phyloP scores from a whole-genome alignment of 2,113 vertebrate genomes.

The Mesoclemmys tuberculata region DNA sequence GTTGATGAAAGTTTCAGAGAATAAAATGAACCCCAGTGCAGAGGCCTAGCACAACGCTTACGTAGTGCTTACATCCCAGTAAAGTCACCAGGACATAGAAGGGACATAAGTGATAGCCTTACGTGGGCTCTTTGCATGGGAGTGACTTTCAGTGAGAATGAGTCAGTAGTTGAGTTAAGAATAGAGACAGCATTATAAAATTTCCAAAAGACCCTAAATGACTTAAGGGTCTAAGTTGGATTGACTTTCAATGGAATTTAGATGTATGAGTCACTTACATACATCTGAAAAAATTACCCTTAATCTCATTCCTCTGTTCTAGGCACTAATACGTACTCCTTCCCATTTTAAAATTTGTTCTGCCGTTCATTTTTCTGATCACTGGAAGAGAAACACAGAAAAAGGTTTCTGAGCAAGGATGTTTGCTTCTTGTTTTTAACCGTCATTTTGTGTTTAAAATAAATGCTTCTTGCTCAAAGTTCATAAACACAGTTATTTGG shows the following conservation, averaged over 20 bases:
- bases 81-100: neutral
- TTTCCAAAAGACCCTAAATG: constrained; percentile 10
- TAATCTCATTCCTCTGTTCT: neutral
- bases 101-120: neutral
- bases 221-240: neutral
- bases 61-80: neutral
- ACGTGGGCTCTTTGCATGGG: neutral
- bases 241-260: neutral
- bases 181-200: neutral
- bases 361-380: neutral
- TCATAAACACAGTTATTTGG: neutral
- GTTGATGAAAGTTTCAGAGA: neutral
- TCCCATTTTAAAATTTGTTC: neutral
- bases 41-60: neutral
- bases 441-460: neutral
- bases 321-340: neutral
- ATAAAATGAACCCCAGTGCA: neutral
- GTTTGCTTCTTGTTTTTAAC: neutral
- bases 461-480: neutral
- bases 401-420: neutral
- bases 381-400: neutral
- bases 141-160: neutral
- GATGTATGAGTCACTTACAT: neutral
- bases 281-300: neutral
- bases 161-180: neutral